Percentiles rank a stretch among this genome's conserved stretches.
Evolutionary conservation across 2,113 vertebrate genomes (phyloP).

Genomic region (Spermophilus dauricus): DNA sequence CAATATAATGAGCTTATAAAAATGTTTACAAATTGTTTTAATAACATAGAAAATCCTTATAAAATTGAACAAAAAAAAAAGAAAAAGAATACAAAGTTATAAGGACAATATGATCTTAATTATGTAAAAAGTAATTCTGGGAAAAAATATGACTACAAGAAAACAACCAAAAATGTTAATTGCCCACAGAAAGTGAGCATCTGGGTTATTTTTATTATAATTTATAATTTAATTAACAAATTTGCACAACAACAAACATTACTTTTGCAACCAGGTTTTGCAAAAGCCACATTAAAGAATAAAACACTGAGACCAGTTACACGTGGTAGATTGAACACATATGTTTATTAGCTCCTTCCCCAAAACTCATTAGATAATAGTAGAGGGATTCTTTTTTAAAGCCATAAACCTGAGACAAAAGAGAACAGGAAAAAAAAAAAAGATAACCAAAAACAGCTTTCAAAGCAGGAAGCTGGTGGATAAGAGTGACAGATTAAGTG

Average conservation of each 20-base stretch:
- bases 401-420: not conserved
- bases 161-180: constrained; percentile 65
- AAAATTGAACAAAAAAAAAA: constrained; percentile 53
- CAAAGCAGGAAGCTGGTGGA: not conserved
- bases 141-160: constrained; percentile 41
- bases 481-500: not conserved
- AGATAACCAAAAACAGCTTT: not conserved
- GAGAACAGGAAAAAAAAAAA: not conserved
- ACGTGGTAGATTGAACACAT: not conserved
- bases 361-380: not conserved
- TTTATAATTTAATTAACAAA: constrained; percentile 70
- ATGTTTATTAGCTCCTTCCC: not conserved
- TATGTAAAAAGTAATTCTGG: constrained; percentile 41
- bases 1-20: constrained; percentile 49
- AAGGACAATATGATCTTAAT: constrained; percentile 45
- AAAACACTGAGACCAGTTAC: not conserved
- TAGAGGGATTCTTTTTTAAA: not conserved
- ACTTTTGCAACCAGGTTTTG: constrained; percentile 46
- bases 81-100: constrained; percentile 24
- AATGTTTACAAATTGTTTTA: constrained; percentile 70
- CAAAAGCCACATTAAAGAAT: not conserved
- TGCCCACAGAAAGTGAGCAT: constrained; percentile 24
- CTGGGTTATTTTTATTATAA: constrained; percentile 52
- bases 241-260: not conserved
- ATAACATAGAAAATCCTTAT: constrained; percentile 48